These are phyloP conservation scores for Simalia tracyae DNA, from an alignment of 2,797 vertebrate genomes.

Conservation along the genomic window DNA sequence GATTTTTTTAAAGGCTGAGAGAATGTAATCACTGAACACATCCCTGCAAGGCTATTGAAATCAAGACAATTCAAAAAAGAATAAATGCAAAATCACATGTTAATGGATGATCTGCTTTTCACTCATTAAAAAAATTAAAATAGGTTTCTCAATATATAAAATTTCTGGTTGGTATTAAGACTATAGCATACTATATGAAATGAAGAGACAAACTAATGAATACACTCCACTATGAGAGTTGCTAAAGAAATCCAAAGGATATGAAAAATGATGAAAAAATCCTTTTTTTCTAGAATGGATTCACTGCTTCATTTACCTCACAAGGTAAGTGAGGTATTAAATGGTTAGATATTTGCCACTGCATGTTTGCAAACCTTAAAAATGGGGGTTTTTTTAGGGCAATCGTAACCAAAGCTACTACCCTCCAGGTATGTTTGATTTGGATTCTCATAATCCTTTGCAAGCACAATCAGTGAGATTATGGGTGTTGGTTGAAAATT, in stretches of 20 bases:
- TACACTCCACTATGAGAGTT: not conserved
- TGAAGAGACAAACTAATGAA: not conserved
- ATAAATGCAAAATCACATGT: not conserved
- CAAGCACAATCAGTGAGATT: not conserved
- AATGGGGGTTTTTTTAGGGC: not conserved
- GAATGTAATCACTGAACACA: not conserved
- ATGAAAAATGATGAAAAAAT: not conserved
- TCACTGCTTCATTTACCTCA: not conserved
- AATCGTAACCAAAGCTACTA: not conserved
- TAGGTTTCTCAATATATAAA: not conserved
- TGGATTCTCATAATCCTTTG: not conserved
- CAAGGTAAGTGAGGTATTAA: not conserved
- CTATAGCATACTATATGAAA: not conserved
- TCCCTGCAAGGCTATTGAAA: slow-evolving; percentile 19
- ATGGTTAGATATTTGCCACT: not conserved
- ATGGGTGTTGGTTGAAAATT: not conserved
- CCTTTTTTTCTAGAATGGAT: not conserved
- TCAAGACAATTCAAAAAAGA: slow-evolving; percentile 26
- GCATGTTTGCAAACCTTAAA: not conserved
- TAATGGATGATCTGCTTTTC: not conserved
- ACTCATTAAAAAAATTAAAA: slow-evolving; percentile 20
- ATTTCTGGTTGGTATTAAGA: not conserved
- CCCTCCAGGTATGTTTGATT: not conserved
- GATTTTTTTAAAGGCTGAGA: not conserved
- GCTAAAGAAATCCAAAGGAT: not conserved